phyloP scores from a whole-genome alignment of 2,113 vertebrate species.

The Mormyrus lacerda region DNA sequence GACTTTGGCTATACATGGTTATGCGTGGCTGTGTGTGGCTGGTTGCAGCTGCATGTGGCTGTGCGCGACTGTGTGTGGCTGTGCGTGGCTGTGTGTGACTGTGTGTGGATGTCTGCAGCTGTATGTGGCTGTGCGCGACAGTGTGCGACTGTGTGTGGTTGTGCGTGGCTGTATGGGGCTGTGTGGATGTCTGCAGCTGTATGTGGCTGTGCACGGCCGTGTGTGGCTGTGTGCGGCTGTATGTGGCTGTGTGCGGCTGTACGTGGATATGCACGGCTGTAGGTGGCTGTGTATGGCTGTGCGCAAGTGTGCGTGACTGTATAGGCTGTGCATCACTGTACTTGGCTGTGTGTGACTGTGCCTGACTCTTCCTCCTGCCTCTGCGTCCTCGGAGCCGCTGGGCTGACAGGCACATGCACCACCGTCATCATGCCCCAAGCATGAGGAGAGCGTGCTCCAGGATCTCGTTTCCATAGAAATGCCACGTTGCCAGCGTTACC shows the following conservation, averaged over 20 bases:
- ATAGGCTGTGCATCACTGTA: neutral
- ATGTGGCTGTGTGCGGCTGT: too few relatives aligned
- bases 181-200: neutral
- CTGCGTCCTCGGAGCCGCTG: neutral
- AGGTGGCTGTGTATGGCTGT: neutral
- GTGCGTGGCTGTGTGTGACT: neutral
- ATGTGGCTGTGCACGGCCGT: too few relatives aligned
- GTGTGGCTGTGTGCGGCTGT: too few relatives aligned
- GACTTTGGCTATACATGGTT: too few relatives aligned
- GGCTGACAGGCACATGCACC: neutral
- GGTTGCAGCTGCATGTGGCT: neutral
- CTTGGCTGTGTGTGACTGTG: neutral
- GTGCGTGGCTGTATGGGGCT: too few relatives aligned
- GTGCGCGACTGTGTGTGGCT: neutral
- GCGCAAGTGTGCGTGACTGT: neutral
- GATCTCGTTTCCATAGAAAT: conserved; percentile 19
- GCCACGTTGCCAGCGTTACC: neutral
- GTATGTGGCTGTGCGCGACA: neutral
- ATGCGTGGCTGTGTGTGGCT: too few relatives aligned
- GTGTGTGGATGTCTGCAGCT: neutral
- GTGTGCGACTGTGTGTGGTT: too few relatives aligned
- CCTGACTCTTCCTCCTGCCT: neutral
- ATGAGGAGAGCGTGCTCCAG: neutral
- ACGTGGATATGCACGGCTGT: neutral
- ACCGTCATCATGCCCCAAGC: neutral